Base-by-base conservation (phyloP, 2,888 invertebrate species). In the Macroteleia sp. region DNA sequence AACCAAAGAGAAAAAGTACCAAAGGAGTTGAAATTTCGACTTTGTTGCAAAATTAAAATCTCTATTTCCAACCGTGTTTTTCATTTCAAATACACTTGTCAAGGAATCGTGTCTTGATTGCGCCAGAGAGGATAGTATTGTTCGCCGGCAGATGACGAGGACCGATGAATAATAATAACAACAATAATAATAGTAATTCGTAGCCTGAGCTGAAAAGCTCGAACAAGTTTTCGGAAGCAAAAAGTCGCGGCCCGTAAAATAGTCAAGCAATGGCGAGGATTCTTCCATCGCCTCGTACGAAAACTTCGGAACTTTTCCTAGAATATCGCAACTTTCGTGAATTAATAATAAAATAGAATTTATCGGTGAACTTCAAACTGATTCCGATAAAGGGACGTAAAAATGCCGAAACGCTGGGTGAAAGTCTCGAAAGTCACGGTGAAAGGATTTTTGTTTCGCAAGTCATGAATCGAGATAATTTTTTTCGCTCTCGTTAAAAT, bases 281-380 rank as follows among this genome's bases (percentile, higher is more conserved):
- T 69, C 67, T n/a, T 61, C 56, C 52, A 62, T 30, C 61, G 67
- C 41, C 62, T 64, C 64, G 56, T 19, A 10, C 10, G 41, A 48
- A 69, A 75, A 75, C 69, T 52, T 48, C 62, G 25, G 62, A 75
- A 67, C 59, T 75, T 67, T 61, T 1, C 61, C 54, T 44, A 57
- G 46, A 57, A 57, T 57, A 54, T 73, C 59, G 73, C 59, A 67
- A 67, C 54, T 67, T 25, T 56, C 61, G 67, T 41, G 75, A 75
- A 75, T 75, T 75, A 75, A 75, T 75, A 75, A 75, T 67, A 67
- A 75, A 75, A 56, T 30, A 8, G 56, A 67, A 75, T 75, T 75
- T 75, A 75, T 75, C 48, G 75, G 20, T 39, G 2, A 75, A 75
- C 56, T 67, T 75, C 19, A 28, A 16, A 22, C 41, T 30, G 61